These are phyloP conservation scores for Norana najaformis DNA, from an alignment of 2,888 invertebrate genomes.

Conservation along the genomic window DNA sequence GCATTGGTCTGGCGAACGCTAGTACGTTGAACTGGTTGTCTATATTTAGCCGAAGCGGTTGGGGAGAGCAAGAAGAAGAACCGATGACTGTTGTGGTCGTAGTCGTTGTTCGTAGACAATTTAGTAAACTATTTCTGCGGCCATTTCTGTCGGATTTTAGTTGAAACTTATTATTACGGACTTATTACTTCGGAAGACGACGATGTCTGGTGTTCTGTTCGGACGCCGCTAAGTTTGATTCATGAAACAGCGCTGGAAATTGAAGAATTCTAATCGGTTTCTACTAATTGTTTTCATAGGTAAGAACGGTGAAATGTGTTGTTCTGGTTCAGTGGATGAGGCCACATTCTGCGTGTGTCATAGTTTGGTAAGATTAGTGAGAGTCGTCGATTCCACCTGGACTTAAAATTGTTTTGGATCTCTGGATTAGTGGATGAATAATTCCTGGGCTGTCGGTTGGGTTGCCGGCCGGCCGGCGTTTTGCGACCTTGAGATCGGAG, in stretches of 20 bases:
- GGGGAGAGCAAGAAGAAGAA: not conserved
- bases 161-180: not conserved
- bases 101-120: not conserved
- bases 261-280: not conserved
- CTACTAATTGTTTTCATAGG: not conserved
- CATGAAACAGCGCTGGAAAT: not conserved
- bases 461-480: too few relatives aligned
- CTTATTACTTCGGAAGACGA: not conserved
- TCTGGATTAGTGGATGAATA: not conserved
- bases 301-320: not conserved
- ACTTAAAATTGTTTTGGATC: not conserved
- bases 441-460: not conserved
- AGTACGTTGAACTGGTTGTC: not conserved
- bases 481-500: not conserved
- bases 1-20: slow-evolving; percentile 13
- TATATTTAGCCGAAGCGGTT: not conserved
- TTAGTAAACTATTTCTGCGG: not conserved
- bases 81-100: not conserved
- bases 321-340: not conserved
- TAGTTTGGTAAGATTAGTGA: not conserved
- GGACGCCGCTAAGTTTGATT: not conserved
- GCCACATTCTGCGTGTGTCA: not conserved
- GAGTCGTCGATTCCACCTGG: not conserved
- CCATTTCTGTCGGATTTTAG: not conserved
- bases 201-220: not conserved